Evolutionary conservation across 35 echinoderm and acorn worm species (phyloP), one percentile per base, ranked within the genome.

Genomic region (Acanthaster planci): DNA sequence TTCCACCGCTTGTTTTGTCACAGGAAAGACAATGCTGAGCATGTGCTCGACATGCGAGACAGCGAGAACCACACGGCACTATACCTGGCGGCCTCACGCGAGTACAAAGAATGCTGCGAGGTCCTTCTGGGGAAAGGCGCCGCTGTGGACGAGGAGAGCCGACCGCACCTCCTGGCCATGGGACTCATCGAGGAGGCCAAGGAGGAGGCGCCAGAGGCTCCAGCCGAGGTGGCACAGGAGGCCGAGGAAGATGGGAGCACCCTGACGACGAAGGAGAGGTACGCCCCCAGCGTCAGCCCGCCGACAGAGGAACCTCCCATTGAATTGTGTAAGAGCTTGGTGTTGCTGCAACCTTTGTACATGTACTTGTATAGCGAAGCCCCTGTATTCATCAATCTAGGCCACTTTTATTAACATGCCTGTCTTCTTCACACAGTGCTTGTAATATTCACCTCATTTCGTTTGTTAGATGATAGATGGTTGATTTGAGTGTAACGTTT

Each of bases 51-150:
- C 54, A 38, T 83, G 26, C n/a, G 38, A 34, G 81, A 83, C 53
- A 83, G 35, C 2, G 44, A 83, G 30, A 83, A 83, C 12, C 22
- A 37, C 14, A 37, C 81, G 7, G n/a, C 44, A 37, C 53, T 83
- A 4, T 83, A 59, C 22, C n/a, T 83, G 10, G 81, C 81, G 8
- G 81, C 81, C 17, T 60, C 38, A 8, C 54, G 56, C n/a, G 54
- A 83, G 35, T 40, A 83, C 44, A 56, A 58, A 83, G 51, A 83
- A 21, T 83, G 81, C 38, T 83, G 81, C 37, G 27, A 60, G 44
- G 30, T 83, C 56, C 81, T 83, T 1, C 19, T 83, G 38, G 81
- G 59, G 19, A 14, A 19, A 59, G 81, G 81, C 14, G 29, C 34
- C 37, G 59, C 21, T 10, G 44, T 83, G 38, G 81, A 83, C 56